These are phyloP conservation scores for Nomada lathburiana DNA, from an alignment of 2,888 invertebrate genomes.

Conservation along the genomic window DNA sequence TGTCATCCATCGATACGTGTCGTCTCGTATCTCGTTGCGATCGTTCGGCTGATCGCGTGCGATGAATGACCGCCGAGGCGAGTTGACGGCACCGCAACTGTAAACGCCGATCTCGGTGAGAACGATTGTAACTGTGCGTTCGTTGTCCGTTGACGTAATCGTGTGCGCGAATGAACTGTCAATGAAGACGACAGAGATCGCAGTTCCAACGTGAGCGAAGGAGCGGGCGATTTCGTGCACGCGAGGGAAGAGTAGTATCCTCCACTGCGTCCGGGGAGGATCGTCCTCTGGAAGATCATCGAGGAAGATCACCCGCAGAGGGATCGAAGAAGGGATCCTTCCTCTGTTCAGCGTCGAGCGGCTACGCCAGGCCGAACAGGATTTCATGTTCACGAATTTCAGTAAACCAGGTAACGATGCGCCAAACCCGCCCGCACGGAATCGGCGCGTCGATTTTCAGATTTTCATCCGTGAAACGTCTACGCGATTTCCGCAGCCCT, in stretches of 20 bases:
- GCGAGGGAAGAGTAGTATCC: conserved; percentile 25
- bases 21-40: background rate
- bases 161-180: conserved; percentile 66
- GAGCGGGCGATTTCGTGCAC: conserved; percentile 7
- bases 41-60: conserved; percentile 12
- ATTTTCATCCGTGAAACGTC: conserved; percentile 29
- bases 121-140: conserved; percentile 54
- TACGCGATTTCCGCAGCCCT: background rate
- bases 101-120: background rate
- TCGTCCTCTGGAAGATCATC: conserved; percentile 60
- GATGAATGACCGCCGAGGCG: conserved; percentile 10
- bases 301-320: conserved; percentile 54
- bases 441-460: conserved; percentile 61
- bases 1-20: background rate
- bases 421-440: conserved; percentile 58
- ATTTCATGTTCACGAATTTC: conserved; percentile 88
- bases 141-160: conserved; percentile 16
- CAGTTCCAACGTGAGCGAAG: conserved; percentile 21
- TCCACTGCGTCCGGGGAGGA: conserved; percentile 39
- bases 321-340: conserved; percentile 41
- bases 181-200: conserved; percentile 30
- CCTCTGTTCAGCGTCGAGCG: conserved; percentile 83
- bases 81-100: conserved; percentile 13
- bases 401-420: conserved; percentile 87
- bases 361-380: conserved; percentile 86